A percentile compares a stretch with the other conserved stretches of the same genome.
phyloP scores from a whole-genome alignment of 2,888 invertebrate genomes.

The Chloroclysta siterata region DNA sequence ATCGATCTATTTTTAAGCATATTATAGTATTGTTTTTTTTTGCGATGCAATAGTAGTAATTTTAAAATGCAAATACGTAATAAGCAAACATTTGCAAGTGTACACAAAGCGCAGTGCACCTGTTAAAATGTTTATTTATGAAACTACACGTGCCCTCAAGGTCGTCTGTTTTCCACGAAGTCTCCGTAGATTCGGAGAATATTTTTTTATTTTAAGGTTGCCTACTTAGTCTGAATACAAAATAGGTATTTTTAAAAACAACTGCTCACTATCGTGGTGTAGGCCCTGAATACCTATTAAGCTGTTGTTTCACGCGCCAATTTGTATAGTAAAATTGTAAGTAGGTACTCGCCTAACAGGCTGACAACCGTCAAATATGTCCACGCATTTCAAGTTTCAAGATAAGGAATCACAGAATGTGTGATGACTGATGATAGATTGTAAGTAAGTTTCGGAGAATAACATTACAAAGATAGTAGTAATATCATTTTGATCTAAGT shows the following conservation, averaged over 20 bases:
- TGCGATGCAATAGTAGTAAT: too few relatives aligned
- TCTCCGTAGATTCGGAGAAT: conserved; percentile 12
- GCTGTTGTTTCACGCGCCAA: background rate
- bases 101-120: background rate
- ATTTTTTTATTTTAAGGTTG: conserved; percentile 1
- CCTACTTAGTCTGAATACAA: conserved; percentile 8
- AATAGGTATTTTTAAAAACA: conserved; percentile 1
- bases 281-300: background rate
- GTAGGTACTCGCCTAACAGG: background rate
- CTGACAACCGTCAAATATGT: too few relatives aligned
- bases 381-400: too few relatives aligned
- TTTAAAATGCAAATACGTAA: too few relatives aligned
- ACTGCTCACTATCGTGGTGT: background rate
- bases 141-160: conserved; percentile 21
- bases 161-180: conserved; percentile 19
- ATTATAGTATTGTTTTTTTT: too few relatives aligned
- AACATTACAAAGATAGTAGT: too few relatives aligned
- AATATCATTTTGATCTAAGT: too few relatives aligned
- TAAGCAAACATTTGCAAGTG: background rate
- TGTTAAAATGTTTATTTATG: conserved; percentile 13
- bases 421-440: too few relatives aligned
- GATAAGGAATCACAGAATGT: too few relatives aligned
- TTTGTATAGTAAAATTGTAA: background rate
- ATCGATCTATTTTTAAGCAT: too few relatives aligned
- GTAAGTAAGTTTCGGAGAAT: too few relatives aligned